Conservation (phyloP, 2,797 vertebrate species). For the Acipenser transmontanus region DNA sequence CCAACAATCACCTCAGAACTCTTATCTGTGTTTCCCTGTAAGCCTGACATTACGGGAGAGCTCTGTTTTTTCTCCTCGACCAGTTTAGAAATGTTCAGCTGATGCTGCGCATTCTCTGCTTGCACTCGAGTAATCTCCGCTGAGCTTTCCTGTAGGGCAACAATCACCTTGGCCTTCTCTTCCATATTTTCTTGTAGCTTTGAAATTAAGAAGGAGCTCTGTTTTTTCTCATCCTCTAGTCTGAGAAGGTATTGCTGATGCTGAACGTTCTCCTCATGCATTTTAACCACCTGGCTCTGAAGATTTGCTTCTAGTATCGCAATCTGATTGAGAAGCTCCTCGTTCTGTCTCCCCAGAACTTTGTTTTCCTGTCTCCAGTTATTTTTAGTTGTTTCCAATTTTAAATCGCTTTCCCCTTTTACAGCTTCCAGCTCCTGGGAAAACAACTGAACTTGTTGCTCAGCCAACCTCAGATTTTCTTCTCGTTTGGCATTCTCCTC, state of each 20-base stretch:
- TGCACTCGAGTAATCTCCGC: constrained; percentile 1
- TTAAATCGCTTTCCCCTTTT: constrained; percentile 3
- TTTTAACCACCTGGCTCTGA: constrained; percentile 21
- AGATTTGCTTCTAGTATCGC: constrained; percentile 31
- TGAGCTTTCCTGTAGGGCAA: constrained; percentile 33
- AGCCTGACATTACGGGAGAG: no score
- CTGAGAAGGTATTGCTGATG: constrained; percentile 26
- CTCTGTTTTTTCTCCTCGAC: no score
- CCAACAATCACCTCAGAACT: no score
- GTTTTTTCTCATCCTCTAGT: constrained; percentile 41
- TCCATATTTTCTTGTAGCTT: constrained; percentile 49
- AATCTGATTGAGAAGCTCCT: constrained; percentile 48
- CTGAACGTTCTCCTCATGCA: constrained; percentile 22
- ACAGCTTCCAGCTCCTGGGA: neutral
- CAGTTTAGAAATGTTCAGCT: neutral
- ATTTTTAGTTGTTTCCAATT: constrained; percentile 5
- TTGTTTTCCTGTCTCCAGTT: constrained; percentile 54
- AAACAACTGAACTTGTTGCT: neutral
- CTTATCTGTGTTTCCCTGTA: no score
- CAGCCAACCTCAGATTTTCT: constrained; percentile 13
- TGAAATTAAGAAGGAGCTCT: constrained; percentile 36
- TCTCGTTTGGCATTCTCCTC: constrained; percentile 31
- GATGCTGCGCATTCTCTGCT: neutral
- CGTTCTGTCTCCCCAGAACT: constrained; percentile 44
- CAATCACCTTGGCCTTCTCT: constrained; percentile 39